Base-by-base conservation (phyloP, 2,797 vertebrate genomes). In the Sebastes hopkinsi region DNA sequence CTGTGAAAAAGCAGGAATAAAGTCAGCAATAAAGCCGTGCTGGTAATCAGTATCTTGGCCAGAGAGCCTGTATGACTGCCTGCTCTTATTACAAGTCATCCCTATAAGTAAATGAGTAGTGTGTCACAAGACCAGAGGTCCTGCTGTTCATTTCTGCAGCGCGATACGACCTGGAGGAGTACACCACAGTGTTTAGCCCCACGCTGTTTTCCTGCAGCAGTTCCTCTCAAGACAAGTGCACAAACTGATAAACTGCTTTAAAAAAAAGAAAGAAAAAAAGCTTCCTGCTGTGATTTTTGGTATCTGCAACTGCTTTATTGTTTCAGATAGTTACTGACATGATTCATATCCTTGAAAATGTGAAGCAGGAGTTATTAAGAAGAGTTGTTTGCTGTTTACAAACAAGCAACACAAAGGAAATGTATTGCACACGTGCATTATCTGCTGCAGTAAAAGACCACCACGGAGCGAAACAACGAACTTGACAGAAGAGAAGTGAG, bases 21-120 rank as follows among this genome's bases (percentile, higher is more conserved):
- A 88, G 72, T 75, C 85, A 80, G 81, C 84, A 81, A 75, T 83
- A 89, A 92, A 89, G 80, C 61, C 11, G 36, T 5, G n/a, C 59
- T 65, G 76, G 76, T 90, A 92, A 91, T 92, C 89, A 85, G 88
- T 89, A 62, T 89, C 85, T 83, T 13, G 30, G 59, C 62, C 18
- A 4, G 23, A 59, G 46, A 83, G 66, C 23, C 64, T 27, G 62
- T 29, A 46, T 50, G 74, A 73, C 76, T 73, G 56, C 60, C 56
- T 58, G 72, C 67, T 82, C 78, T 79, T 85, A 75, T 87, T 85
- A 77, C 74, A 84, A 83, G 85, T 86, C 83, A 70, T 62, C 87
- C 79, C 87, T 87, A 76, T 84, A 82, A 88, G 89, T 94, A 87
- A 95, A 94, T 94, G 86, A 94, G 90, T 92, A 91, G 89, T 18